Conservation (phyloP, 2,888 invertebrate species). For the Myopa testacea region DNA sequence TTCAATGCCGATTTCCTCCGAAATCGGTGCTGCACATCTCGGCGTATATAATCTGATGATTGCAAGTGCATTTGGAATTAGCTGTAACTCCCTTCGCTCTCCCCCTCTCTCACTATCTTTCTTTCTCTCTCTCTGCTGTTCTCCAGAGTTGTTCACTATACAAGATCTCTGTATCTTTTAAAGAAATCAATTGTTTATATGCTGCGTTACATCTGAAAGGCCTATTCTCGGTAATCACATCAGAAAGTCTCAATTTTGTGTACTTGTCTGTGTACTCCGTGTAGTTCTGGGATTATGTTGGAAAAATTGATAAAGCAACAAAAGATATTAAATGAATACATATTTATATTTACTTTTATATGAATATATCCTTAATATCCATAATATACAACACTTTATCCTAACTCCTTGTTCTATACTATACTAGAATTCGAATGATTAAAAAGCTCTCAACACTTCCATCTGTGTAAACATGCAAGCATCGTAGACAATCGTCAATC, state of each 20-base stretch:
- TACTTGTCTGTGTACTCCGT: not conserved
- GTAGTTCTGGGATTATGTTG: slow-evolving; percentile 2
- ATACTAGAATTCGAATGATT: not conserved
- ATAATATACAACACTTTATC: no score
- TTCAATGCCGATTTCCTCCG: slow-evolving; percentile 30
- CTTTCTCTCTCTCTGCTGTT: not conserved
- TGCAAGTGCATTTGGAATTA: slow-evolving; percentile 38
- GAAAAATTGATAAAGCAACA: not conserved
- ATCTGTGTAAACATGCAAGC: not conserved
- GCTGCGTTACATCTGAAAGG: not conserved
- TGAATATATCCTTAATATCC: no score
- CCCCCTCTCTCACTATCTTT: not conserved
- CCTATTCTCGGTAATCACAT: slow-evolving; percentile 12
- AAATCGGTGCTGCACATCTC: slow-evolving; percentile 38
- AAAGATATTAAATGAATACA: not conserved
- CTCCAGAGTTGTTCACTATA: not conserved
- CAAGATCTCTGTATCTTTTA: slow-evolving; percentile 27
- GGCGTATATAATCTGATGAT: slow-evolving; percentile 36
- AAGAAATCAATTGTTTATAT: slow-evolving; percentile 32
- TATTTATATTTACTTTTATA: not conserved
- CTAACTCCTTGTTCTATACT: not conserved
- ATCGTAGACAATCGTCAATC: not conserved
- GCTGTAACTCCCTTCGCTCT: not conserved
- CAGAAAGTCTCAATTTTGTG: slow-evolving; percentile 7
- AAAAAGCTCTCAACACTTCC: slow-evolving; percentile 8